These are phyloP conservation scores for Lobophora halterata DNA, from an alignment of 2,888 invertebrate species.

Conservation along the genomic window DNA sequence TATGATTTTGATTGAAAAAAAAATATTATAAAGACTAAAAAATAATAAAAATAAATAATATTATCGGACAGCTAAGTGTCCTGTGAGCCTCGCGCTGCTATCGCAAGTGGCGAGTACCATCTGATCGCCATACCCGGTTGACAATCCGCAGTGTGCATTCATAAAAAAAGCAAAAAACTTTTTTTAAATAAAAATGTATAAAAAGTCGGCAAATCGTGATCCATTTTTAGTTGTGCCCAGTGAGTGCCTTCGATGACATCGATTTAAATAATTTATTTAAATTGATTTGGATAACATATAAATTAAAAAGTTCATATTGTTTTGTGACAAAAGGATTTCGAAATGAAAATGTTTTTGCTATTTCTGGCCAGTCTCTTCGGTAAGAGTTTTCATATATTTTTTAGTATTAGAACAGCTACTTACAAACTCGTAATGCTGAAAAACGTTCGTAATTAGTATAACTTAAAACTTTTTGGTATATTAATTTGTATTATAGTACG, in stretches of 20 bases:
- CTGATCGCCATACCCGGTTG: conserved; percentile 29
- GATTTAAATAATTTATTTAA: conserved; percentile 23
- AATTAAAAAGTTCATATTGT: conserved; percentile 7
- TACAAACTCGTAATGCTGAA: too few species aligned
- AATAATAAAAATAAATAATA: neutral
- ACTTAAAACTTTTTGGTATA: too few species aligned
- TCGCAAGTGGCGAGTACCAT: conserved; percentile 38
- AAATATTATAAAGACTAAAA: too few species aligned
- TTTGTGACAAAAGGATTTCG: conserved; percentile 27
- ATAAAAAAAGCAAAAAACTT: conserved; percentile 37
- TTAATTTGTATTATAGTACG: too few species aligned
- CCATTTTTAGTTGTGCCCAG: conserved; percentile 43
- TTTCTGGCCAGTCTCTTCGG: conserved; percentile 46
- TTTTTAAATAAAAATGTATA: conserved; percentile 54
- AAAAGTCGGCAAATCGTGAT: conserved; percentile 40
- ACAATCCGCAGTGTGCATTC: conserved; percentile 33
- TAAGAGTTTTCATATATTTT: conserved; percentile 27
- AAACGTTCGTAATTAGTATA: too few species aligned
- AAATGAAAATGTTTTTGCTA: conserved; percentile 41
- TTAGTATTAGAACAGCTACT: neutral
- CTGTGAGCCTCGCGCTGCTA: conserved; percentile 42
- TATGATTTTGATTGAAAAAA: too few species aligned
- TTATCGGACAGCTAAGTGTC: conserved; percentile 6
- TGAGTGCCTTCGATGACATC: conserved; percentile 42
- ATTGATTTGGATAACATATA: conserved; percentile 23